phyloP scores from a whole-genome alignment of 2,888 invertebrate genomes.

The Latheticus oryzae region DNA sequence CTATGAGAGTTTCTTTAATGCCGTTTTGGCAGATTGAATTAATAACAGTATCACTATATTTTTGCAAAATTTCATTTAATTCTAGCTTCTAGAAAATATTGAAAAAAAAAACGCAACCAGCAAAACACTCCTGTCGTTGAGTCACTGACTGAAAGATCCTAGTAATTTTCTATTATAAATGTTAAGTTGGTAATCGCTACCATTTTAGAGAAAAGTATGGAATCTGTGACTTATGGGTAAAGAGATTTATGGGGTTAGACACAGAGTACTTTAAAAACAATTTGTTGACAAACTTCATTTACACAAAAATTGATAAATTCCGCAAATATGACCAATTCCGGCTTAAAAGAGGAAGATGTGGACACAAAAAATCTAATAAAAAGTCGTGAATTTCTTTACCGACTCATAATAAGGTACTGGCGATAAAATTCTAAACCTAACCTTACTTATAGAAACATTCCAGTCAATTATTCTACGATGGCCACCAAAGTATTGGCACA shows the following conservation, averaged over 20 bases:
- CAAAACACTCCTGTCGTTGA: too few relatives aligned
- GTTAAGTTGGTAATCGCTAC: too few relatives aligned
- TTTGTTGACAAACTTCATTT: slow-evolving; percentile 22
- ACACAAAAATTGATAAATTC: not conserved
- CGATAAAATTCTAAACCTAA: slow-evolving; percentile 24
- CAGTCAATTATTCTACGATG: slow-evolving; percentile 98
- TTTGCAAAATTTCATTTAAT: too few relatives aligned
- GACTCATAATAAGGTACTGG: slow-evolving; percentile 88
- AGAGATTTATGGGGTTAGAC: not conserved
- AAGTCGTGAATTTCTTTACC: slow-evolving; percentile 88
- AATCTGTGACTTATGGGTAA: too few relatives aligned
- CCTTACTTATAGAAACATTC: slow-evolving; percentile 48
- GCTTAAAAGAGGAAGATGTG: slow-evolving; percentile 66
- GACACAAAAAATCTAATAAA: slow-evolving; percentile 85
- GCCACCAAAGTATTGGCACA: slow-evolving; percentile 92
- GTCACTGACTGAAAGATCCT: too few relatives aligned
- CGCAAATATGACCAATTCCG: slow-evolving; percentile 34
- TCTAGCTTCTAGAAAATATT: too few relatives aligned
- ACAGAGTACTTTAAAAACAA: not conserved
- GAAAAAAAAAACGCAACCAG: too few relatives aligned
- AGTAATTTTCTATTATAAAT: too few relatives aligned
- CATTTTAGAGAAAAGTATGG: too few relatives aligned
- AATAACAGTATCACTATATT: too few relatives aligned
- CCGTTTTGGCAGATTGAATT: too few relatives aligned
- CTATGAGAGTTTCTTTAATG: too few relatives aligned